Conservation (phyloP, 2,797 vertebrate species). For the Sebastes minor region DNA sequence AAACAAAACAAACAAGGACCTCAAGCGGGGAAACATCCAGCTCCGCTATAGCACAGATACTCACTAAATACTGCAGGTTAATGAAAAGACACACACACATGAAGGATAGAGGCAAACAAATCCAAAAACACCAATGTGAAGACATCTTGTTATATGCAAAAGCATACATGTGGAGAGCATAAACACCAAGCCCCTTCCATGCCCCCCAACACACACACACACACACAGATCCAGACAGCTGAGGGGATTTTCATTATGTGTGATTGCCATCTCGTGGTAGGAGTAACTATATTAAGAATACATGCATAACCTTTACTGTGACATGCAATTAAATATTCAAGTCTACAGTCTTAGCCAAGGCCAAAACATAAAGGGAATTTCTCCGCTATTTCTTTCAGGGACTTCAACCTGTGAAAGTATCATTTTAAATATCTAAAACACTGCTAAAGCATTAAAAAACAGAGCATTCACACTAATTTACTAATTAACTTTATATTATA, state of each 20-base stretch:
- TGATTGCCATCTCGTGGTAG: constrained; percentile 78
- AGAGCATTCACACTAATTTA: not conserved
- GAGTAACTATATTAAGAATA: constrained; percentile 28
- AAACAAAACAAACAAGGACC: constrained; percentile 70
- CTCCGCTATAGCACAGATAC: constrained; percentile 27
- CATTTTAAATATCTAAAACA: not conserved
- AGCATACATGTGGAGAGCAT: constrained; percentile 23
- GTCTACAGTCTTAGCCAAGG: not conserved
- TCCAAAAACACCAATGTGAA: constrained; percentile 13
- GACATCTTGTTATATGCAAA: constrained; percentile 24
- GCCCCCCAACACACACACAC: not conserved
- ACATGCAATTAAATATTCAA: not conserved
- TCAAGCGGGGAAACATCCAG: constrained; percentile 53
- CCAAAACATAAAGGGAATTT: not conserved
- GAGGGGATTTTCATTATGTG: constrained; percentile 54
- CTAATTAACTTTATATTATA: not conserved
- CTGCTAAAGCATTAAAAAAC: not conserved
- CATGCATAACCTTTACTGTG: constrained; percentile 11
- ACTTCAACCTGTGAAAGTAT: not conserved
- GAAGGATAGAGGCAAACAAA: not conserved
- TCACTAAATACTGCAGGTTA: constrained; percentile 21
- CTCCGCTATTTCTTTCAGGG: not conserved
- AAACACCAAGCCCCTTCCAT: not conserved
- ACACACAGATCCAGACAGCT: not conserved
- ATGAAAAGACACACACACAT: not conserved